Evolutionary conservation across 2,888 invertebrate species (phyloP).

Genomic region (Metopia argyrocephala): DNA sequence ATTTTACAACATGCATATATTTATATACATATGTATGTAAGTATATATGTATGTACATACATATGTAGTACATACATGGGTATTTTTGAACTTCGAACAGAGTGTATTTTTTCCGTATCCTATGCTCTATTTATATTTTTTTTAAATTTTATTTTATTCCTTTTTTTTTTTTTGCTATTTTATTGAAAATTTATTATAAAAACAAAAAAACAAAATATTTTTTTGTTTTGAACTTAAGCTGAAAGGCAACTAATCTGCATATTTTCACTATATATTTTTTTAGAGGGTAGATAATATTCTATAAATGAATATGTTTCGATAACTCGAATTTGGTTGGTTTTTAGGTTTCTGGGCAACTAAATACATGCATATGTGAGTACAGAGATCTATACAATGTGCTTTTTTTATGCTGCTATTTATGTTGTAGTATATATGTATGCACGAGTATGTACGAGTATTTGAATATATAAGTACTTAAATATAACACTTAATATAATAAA

Average conservation of each 20-base stretch:
- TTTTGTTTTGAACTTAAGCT: slow-evolving; percentile 53
- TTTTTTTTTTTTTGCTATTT: slow-evolving; percentile 34
- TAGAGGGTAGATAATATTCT: slow-evolving; percentile 59
- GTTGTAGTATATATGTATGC: background rate
- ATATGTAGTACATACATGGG: background rate
- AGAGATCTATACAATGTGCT: too few species aligned
- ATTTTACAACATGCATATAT: background rate
- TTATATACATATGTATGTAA: background rate
- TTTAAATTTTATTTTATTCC: background rate
- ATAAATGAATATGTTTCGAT: slow-evolving; percentile 61
- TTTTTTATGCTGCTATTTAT: too few species aligned
- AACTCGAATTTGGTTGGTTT: slow-evolving; percentile 33
- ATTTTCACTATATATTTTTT: slow-evolving; percentile 65
- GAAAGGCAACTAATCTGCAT: slow-evolving; percentile 67
- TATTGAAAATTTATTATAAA: slow-evolving; percentile 65
- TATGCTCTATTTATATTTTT: slow-evolving; percentile 35
- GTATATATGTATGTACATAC: background rate
- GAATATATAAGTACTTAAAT: slow-evolving; percentile 39
- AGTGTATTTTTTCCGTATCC: slow-evolving; percentile 32
- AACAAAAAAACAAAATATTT: slow-evolving; percentile 46
- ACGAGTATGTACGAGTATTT: background rate
- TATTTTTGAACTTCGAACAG: background rate
- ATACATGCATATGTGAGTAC: background rate
- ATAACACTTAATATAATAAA: slow-evolving; percentile 40
- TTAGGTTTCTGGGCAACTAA: slow-evolving; percentile 38